A percentile compares a stretch with the other conserved stretches of the same genome.
Evolutionary conservation across 2,888 invertebrate species (phyloP).

Genomic region (Drosophila lutescens): DNA sequence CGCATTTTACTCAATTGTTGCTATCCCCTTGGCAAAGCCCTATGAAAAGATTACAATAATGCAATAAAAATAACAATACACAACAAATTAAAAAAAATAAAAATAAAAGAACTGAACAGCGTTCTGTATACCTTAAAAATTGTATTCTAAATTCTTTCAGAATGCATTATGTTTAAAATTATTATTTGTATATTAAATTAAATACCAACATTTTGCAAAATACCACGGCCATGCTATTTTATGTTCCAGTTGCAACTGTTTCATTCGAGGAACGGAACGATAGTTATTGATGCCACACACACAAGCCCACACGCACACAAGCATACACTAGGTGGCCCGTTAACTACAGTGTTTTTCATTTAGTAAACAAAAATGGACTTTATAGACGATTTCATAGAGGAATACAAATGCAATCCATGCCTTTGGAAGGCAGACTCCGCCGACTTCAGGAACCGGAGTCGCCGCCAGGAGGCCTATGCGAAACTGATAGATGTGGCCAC

Average conservation of each 20-base stretch:
- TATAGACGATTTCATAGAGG: constrained; percentile 84
- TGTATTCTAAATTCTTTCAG: too few species aligned
- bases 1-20: too few species aligned
- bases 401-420: constrained; percentile 83
- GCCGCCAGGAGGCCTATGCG: constrained; percentile 83
- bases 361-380: constrained; percentile 81
- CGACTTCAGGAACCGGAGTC: constrained; percentile 82
- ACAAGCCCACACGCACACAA: constrained; percentile 25
- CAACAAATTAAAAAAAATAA: too few species aligned
- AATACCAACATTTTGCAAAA: not conserved
- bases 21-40: too few species aligned
- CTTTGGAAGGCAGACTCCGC: constrained; percentile 83
- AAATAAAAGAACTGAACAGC: too few species aligned
- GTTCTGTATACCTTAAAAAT: too few species aligned
- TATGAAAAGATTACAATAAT: too few species aligned
- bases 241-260: constrained; percentile 2
- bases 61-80: too few species aligned
- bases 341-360: constrained; percentile 35
- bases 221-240: not conserved
- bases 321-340: constrained; percentile 29
- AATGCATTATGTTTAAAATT: not conserved
- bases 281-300: constrained; percentile 26
- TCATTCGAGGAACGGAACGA: constrained; percentile 7
- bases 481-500: constrained; percentile 83
- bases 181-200: too few species aligned